Base-by-base conservation (phyloP, 2,113 vertebrate species). In the Trinectes maculatus region DNA sequence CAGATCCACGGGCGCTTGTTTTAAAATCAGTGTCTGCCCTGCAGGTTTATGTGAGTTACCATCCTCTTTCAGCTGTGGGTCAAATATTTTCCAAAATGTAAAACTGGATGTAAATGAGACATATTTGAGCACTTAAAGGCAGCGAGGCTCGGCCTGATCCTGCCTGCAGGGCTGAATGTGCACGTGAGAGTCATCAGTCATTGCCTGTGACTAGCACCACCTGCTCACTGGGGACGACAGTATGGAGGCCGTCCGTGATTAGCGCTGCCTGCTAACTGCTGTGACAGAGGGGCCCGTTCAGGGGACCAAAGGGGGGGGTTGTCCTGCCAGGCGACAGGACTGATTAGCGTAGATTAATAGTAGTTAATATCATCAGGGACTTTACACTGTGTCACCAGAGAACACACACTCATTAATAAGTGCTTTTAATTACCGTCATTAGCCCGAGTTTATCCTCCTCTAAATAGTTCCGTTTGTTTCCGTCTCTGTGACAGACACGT, bases 331-430 rank as follows among this genome's bases (percentile, higher is more conserved):
- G 60, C 59, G 80, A 74, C 71, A 46, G 65, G 2, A 33, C 65
- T 87, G 83, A 88, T 88, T 90, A 83, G 66, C 8, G 60, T 54
- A 86, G 87, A 90, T 89, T 87, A 87, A 91, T 89, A 80, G 80
- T 40, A 28, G 87, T 69, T 90, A 75, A 82, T 83, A 77, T 85
- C 84, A 64, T 33, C 11, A 9, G 73, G 86, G 86, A 88, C 79
- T 54, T 61, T 77, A 63, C 37, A 31, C 61, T 53, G 64, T 79
- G 75, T 80, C 77, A 24, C 84, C 70, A 60, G 49, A 84, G 71
- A 79, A 75, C 74, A 66, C 68, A 57, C 69, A 42, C 75, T 85
- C 87, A 83, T 88, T 88, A 88, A 77, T 85, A 83, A 84, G 67
- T 75, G 74, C 44, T 67, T 84, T 85, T 84, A 90, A 92, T 90